Percentiles rank a stretch among this genome's conserved stretches.
phyloP scores from a whole-genome alignment of 2,888 invertebrate genomes.

The Sminthurinus aureus region DNA sequence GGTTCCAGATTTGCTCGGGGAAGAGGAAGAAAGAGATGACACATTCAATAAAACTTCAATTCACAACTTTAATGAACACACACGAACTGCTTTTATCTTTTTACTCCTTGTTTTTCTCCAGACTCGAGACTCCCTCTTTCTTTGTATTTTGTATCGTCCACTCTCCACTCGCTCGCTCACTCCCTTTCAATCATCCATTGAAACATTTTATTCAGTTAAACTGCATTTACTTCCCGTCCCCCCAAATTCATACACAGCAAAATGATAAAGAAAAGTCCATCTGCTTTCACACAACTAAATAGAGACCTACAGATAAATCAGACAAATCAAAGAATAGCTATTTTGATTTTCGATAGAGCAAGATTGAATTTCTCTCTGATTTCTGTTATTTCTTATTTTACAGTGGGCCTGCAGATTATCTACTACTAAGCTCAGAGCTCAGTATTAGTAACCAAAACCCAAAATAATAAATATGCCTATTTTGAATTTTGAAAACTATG shows the following conservation, averaged over 20 bases:
- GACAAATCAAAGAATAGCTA: no score
- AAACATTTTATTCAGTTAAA: background rate
- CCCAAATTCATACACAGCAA: background rate
- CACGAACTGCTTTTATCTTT: constrained; percentile 48
- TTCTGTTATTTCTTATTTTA: no score
- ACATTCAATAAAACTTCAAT: constrained; percentile 51
- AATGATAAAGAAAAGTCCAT: background rate
- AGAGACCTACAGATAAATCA: background rate
- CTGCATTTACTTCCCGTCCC: background rate
- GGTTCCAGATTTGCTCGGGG: background rate
- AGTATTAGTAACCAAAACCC: no score
- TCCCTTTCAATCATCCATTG: background rate
- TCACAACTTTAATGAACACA: constrained; percentile 48
- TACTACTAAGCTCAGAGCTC: no score
- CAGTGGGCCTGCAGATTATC: no score
- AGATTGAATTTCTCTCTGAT: no score
- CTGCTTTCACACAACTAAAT: background rate
- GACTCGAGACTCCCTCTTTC: background rate
- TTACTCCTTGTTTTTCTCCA: constrained; percentile 11
- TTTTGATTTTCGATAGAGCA: no score
- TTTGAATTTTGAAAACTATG: no score
- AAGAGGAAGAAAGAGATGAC: constrained; percentile 40
- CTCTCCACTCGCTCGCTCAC: background rate
- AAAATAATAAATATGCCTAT: no score
- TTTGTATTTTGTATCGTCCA: background rate